phyloP scores from a whole-genome alignment of 2,797 vertebrate genomes.

The Mallotus villosus region DNA sequence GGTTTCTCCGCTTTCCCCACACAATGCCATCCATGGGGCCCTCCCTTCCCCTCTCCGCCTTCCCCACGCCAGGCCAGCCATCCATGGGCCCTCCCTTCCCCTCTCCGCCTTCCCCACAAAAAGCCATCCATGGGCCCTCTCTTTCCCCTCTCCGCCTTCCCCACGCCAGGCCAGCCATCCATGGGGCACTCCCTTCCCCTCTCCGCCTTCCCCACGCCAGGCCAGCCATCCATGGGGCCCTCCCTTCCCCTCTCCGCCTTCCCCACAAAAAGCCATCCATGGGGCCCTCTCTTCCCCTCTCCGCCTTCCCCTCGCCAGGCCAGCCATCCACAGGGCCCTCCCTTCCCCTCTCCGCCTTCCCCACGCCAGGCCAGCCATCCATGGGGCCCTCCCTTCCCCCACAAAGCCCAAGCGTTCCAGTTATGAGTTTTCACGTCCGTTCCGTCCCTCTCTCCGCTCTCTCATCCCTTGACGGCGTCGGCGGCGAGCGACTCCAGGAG shows the following conservation, averaged over 20 bases:
- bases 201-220: neutral
- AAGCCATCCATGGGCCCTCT: neutral
- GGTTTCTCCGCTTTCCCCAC: neutral
- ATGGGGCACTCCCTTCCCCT: conserved; percentile 24
- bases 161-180: neutral
- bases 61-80: neutral
- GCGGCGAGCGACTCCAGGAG: conserved; percentile 74
- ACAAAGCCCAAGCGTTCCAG: conserved; percentile 66
- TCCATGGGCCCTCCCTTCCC: neutral
- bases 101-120: conserved; percentile 13
- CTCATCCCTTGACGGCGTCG: conserved; percentile 68
- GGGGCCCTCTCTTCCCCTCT: conserved; percentile 23
- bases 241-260: conserved; percentile 18
- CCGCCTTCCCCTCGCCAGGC: too few species aligned
- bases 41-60: too few species aligned
- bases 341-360: conserved; percentile 16
- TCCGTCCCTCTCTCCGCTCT: neutral
- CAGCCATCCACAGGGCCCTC: neutral
- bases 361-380: neutral
- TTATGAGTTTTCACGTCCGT: conserved; percentile 45
- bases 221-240: neutral
- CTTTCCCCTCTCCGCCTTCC: conserved; percentile 19
- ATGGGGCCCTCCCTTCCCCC: conserved; percentile 23
- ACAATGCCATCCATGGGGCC: neutral
- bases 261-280: neutral